Conservation (phyloP, 2,797 vertebrate genomes). For the Falco columbarius region DNA sequence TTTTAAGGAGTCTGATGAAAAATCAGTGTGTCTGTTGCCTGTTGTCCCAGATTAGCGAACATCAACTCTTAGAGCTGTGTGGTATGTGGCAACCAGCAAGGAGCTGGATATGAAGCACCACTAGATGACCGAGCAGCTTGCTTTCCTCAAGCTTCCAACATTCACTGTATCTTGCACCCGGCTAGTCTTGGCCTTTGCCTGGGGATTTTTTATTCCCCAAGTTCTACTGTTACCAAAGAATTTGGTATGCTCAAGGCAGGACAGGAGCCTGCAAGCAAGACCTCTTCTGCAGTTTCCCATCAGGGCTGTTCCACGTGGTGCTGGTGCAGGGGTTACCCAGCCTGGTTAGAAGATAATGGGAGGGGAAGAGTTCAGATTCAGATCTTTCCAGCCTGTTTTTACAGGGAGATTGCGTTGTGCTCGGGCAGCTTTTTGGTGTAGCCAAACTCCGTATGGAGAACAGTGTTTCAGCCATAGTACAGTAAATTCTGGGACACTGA, state of each 20-base stretch:
- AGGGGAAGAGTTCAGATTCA: neutral
- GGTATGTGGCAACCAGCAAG: neutral
- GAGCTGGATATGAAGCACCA: neutral
- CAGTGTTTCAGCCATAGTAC: neutral
- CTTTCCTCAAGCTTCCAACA: neutral
- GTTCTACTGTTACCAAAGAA: neutral
- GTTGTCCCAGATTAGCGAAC: neutral
- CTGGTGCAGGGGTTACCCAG: neutral
- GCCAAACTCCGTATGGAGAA: neutral
- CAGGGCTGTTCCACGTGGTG: neutral
- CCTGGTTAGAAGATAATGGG: neutral
- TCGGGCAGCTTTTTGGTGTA: neutral
- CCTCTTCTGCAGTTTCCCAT: neutral
- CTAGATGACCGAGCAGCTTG: neutral
- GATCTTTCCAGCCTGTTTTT: neutral
- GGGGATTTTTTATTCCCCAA: neutral
- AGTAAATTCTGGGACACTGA: neutral
- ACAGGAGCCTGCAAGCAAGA: neutral
- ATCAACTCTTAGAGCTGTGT: neutral
- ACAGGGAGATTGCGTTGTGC: neutral
- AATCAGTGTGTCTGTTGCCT: neutral
- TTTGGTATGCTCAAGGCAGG: neutral
- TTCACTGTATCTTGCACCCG: neutral
- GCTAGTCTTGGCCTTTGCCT: neutral
- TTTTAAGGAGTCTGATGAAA: constrained; percentile 26